A percentile compares a stretch with the other conserved stretches of the same genome.
phyloP scores from a whole-genome alignment of 2,888 invertebrate species.

The Dorcus parallelipipedus region DNA sequence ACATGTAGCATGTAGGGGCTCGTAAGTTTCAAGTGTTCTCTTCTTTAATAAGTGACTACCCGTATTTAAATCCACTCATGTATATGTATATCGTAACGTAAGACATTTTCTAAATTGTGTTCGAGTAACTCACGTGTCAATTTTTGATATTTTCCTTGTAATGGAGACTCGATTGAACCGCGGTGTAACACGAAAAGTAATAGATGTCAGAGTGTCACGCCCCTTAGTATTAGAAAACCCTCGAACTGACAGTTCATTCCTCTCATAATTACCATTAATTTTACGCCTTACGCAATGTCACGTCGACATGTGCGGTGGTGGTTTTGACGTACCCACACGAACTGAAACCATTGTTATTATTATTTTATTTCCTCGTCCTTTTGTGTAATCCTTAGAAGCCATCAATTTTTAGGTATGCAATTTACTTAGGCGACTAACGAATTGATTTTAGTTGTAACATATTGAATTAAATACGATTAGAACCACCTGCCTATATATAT shows the following conservation, averaged over 20 bases:
- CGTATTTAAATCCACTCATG: too few relatives aligned
- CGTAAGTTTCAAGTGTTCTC: too few relatives aligned
- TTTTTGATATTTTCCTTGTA: too few relatives aligned
- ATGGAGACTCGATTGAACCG: constrained; percentile 2
- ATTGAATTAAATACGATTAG: not conserved
- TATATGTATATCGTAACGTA: too few relatives aligned
- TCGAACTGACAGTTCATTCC: constrained; percentile 47
- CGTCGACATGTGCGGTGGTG: constrained; percentile 12
- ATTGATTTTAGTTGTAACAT: not conserved
- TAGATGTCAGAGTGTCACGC: constrained; percentile 43
- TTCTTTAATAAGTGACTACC: too few relatives aligned
- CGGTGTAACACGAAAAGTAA: constrained; percentile 31
- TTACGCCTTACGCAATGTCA: constrained; percentile 43
- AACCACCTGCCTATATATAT: not conserved
- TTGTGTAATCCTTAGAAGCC: not conserved
- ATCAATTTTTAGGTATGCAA: not conserved
- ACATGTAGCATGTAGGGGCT: too few relatives aligned
- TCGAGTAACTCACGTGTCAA: too few relatives aligned
- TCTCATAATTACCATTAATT: constrained; percentile 48
- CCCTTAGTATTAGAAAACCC: constrained; percentile 42
- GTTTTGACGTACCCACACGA: constrained; percentile 7
- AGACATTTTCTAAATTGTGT: too few relatives aligned
- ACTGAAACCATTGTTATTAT: not conserved
- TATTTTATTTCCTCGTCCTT: constrained; percentile 1
- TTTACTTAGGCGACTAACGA: too few relatives aligned